Conservation (phyloP, 2,797 vertebrate species). For the Gallirallus australis region DNA sequence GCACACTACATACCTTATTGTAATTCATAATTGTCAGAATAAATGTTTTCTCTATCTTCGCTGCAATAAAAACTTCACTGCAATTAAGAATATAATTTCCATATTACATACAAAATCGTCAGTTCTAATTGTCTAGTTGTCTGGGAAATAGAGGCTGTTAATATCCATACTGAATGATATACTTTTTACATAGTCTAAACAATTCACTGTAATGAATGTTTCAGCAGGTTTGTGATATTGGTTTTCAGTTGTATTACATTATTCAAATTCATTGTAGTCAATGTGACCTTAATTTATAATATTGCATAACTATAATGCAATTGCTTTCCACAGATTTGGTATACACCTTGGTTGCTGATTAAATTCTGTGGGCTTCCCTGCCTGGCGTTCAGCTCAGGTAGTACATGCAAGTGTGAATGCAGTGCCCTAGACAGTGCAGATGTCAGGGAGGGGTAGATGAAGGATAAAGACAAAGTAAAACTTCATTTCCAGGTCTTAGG, state of each 20-base stretch:
- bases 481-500: background rate
- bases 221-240: conserved; percentile 11
- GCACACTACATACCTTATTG: background rate
- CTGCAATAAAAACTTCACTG: background rate
- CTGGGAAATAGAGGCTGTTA: background rate
- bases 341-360: background rate
- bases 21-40: background rate
- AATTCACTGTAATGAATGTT: conserved; percentile 37
- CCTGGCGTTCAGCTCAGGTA: background rate
- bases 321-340: background rate
- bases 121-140: background rate
- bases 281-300: conserved; percentile 24
- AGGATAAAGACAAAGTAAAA: background rate
- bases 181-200: conserved; percentile 13
- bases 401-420: background rate
- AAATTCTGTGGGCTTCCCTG: background rate
- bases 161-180: background rate
- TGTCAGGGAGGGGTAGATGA: background rate
- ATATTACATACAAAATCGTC: background rate
- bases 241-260: conserved; percentile 48
- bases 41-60: background rate
- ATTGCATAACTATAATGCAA: background rate
- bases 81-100: background rate
- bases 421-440: background rate
- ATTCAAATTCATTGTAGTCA: conserved; percentile 28